Conservation (phyloP, 2,888 invertebrate species). For the Oscheius sp. region DNA sequence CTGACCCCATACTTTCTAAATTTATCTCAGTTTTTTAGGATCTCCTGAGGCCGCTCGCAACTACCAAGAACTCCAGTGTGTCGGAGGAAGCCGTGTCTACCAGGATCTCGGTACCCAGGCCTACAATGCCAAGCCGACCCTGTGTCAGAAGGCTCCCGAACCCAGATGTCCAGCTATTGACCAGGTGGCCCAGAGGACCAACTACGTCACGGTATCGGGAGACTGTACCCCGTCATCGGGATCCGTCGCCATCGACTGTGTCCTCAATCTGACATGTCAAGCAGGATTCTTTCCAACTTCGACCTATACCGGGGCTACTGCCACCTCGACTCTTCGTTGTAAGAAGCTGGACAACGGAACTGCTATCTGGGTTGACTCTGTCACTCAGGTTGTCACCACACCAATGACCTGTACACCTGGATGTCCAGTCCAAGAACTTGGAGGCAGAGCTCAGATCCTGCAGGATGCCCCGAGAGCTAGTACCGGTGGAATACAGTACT, state of each 20-base stretch:
- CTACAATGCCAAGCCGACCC: neutral
- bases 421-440: neutral
- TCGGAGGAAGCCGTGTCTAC: slow-evolving; percentile 12
- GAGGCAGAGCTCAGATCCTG: slow-evolving; percentile 9
- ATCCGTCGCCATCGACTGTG: neutral
- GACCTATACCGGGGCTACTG: neutral
- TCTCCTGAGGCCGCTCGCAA: neutral
- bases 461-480: neutral
- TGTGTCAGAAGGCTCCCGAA: slow-evolving; percentile 6
- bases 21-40: neutral
- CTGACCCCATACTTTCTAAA: neutral
- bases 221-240: slow-evolving; percentile 10
- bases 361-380: slow-evolving; percentile 17
- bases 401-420: slow-evolving; percentile 2
- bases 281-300: slow-evolving; percentile 2
- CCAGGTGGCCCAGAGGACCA: neutral
- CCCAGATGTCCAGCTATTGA: slow-evolving; percentile 24
- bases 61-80: slow-evolving; percentile 15
- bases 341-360: slow-evolving; percentile 1
- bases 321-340: neutral
- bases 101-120: slow-evolving; percentile 1
- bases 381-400: neutral
- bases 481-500: slow-evolving; percentile 1
- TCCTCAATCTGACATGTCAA: neutral
- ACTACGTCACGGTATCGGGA: neutral